Conservation (phyloP, 2,888 invertebrate species). For the Spodoptera exigua region DNA sequence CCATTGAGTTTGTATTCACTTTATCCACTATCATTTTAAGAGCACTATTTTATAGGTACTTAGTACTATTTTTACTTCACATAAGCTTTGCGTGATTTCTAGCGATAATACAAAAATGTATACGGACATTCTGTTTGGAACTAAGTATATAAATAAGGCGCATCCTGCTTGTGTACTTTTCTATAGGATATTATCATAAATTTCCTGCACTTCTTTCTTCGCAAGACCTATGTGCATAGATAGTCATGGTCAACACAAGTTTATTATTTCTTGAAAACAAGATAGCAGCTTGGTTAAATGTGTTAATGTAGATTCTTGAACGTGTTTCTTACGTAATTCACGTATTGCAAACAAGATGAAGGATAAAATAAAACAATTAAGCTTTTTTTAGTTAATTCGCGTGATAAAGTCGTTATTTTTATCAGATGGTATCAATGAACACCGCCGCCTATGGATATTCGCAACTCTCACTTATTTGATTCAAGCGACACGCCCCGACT, state of each 20-base stretch:
- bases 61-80: conserved; percentile 62
- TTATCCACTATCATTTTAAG: too few species aligned
- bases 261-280: conserved; percentile 24
- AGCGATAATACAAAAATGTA: conserved; percentile 65
- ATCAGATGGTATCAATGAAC: too few species aligned
- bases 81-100: conserved; percentile 68
- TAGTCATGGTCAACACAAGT: conserved; percentile 39
- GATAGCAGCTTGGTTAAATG: conserved; percentile 15
- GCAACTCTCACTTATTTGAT: too few species aligned
- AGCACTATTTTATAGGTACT: too few species aligned
- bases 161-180: conserved; percentile 46
- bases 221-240: conserved; percentile 24
- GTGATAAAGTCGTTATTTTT: too few species aligned
- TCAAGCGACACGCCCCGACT: too few species aligned
- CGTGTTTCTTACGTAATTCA: too few species aligned
- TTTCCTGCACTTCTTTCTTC: conserved; percentile 43
- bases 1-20: too few species aligned
- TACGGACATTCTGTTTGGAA: conserved; percentile 61
- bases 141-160: conserved; percentile 57
- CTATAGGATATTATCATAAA: conserved; percentile 56
- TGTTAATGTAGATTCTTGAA: background rate
- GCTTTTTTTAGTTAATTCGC: too few species aligned
- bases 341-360: too few species aligned
- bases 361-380: too few species aligned
- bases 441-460: too few species aligned